Evolutionary conservation across 2,113 vertebrate species (phyloP), one percentile per base, ranked within the genome.

Genomic region (Noctilio leporinus): DNA sequence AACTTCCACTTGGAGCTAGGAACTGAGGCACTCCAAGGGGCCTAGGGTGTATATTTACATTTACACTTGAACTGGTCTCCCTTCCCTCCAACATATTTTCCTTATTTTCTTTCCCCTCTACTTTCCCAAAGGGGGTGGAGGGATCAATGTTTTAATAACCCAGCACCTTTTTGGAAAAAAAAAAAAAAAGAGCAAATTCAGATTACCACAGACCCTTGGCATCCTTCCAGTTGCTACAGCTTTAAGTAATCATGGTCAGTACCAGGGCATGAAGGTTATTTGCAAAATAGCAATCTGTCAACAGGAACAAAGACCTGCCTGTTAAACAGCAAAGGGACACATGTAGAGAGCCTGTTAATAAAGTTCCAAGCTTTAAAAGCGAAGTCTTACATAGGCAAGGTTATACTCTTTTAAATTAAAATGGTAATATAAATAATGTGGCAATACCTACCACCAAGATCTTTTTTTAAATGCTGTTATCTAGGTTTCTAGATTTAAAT

Each of bases 51-150:
- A n/a, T 77, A 88, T 92, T 96, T 77, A 92, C 89, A 95, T 85
- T 92, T 91, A 90, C 62, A 73, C n/a, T 96, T 93, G 92, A 94
- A 70, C 89, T 88, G 84, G 64, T 78, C 89, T 96, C 95, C 87
- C 76, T 97, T 65, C 57, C 62, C 33, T 95, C 89, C 55, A 45
- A 62, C 0, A 9, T 75, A 76, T 77, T 93, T 93, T 89, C 64
- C 70, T 96, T 89, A 86, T 93, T 93, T 96, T 76, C 69, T 95
- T 96, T 96, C 53, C 72, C 75, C 40, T 93, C 86, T 69, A 73
- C 53, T 89, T 64, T 55, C 89, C 69, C 64, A 95, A 75, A 91
- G 47, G 33, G 38, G 92, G 33, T n/a, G 92, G 43, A 90, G 49
- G 91, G 7, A 49, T 92, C 38, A 86, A 89, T 10, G 30, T 80